These are phyloP conservation scores for Nematopogon swammerdamellus DNA, from an alignment of 2,888 invertebrate species.

Conservation along the genomic window DNA sequence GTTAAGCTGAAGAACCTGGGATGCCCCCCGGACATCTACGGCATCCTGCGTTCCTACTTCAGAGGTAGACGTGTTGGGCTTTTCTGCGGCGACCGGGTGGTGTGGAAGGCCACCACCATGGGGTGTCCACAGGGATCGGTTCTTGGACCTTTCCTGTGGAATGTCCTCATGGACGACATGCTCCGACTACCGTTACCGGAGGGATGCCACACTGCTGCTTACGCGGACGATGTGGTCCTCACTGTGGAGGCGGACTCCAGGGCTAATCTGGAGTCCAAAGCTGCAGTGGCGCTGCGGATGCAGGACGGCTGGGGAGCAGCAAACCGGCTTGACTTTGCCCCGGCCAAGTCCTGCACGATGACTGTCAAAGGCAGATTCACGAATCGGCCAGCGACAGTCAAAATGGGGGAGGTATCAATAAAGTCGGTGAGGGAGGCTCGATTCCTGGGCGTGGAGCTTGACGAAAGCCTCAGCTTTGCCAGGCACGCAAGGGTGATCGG, in stretches of 20 bases:
- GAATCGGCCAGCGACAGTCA: neutral
- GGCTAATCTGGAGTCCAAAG: neutral
- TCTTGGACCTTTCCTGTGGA: slow-evolving; percentile 7
- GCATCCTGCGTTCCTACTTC: slow-evolving; percentile 5
- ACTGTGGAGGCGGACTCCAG: neutral
- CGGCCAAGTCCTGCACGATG: neutral
- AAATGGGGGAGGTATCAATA: neutral
- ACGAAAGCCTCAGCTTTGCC: neutral
- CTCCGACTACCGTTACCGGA: neutral
- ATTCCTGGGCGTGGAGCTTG: neutral
- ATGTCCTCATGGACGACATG: slow-evolving; percentile 3
- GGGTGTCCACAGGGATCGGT: slow-evolving; percentile 10
- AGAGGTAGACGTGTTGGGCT: slow-evolving; percentile 1
- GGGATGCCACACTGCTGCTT: neutral
- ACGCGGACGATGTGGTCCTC: neutral
- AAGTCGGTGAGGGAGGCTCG: too few species aligned
- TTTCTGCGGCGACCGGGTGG: neutral
- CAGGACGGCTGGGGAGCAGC: neutral
- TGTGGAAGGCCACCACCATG: slow-evolving; percentile 5
- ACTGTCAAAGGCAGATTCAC: neutral
- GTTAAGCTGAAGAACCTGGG: slow-evolving; percentile 14
- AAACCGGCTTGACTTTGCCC: neutral
- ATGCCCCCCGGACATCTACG: slow-evolving; percentile 8
- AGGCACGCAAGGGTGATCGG: neutral
- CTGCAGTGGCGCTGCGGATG: neutral